Percentiles rank a stretch among this genome's conserved stretches.
Conservation (phyloP, 2,888 invertebrate genomes). For the Notodonta ziczac region DNA sequence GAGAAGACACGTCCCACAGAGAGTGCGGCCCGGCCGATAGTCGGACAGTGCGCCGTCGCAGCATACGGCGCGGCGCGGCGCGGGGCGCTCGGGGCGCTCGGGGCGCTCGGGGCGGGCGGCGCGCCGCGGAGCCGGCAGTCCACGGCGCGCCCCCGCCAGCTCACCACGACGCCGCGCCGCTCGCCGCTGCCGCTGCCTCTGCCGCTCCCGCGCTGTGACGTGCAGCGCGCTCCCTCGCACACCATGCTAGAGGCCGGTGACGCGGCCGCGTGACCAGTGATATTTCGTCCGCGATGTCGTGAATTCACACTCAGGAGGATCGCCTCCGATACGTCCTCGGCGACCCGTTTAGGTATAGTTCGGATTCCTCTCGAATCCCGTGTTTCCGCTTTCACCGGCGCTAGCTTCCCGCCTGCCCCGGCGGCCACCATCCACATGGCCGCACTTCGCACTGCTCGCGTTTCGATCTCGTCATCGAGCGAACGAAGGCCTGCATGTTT, state of each 20-base stretch:
- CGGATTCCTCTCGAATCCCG: neutral
- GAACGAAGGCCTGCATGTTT: neutral
- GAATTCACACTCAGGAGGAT: neutral
- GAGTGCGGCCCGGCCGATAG: neutral
- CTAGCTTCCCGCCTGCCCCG: neutral
- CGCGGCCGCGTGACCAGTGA: conserved; percentile 23
- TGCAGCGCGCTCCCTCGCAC: neutral
- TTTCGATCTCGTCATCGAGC: neutral
- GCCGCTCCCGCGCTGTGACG: conserved; percentile 18
- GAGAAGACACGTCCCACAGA: neutral
- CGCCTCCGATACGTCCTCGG: neutral
- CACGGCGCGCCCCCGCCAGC: conserved; percentile 30
- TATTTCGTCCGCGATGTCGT: conserved; percentile 7
- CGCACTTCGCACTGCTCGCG: neutral
- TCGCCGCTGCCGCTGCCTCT: conserved; percentile 14
- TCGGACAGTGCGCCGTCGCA: neutral
- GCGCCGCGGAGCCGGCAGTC: conserved; percentile 34
- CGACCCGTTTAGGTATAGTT: neutral
- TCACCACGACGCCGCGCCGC: conserved; percentile 9
- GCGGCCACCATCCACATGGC: neutral
- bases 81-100: conserved; percentile 7
- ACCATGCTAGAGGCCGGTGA: conserved; percentile 17
- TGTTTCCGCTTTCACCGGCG: neutral
- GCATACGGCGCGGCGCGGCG: neutral
- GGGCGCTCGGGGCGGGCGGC: conserved; percentile 22